These are phyloP conservation scores for Motacilla alba DNA, from an alignment of 2,113 vertebrate genomes.

Conservation along the genomic window DNA sequence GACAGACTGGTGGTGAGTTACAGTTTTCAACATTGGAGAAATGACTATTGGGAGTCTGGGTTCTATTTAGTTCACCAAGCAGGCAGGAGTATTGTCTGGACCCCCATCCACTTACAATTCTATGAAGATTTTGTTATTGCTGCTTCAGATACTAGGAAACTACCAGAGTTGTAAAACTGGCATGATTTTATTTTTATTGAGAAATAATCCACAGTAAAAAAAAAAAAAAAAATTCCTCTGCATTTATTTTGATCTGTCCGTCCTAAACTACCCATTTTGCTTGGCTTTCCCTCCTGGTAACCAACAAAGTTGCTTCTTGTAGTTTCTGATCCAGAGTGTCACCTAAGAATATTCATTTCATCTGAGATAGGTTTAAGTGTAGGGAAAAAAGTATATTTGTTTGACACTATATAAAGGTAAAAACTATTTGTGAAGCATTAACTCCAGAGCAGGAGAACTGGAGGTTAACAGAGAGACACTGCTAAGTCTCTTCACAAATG, in stretches of 20 bases:
- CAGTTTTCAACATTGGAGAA: not conserved
- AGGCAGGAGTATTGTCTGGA: not conserved
- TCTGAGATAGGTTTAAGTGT: not conserved
- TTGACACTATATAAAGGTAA: not conserved
- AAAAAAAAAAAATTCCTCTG: not conserved
- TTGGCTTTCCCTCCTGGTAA: not conserved
- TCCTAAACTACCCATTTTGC: not conserved
- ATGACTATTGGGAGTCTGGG: not conserved
- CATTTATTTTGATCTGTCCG: not conserved
- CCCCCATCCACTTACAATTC: not conserved
- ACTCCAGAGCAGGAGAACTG: not conserved
- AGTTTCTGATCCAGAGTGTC: not conserved
- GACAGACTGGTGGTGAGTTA: not conserved
- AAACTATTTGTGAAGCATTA: not conserved
- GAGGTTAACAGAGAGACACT: not conserved
- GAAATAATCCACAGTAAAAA: not conserved
- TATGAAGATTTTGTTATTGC: conserved; percentile 1
- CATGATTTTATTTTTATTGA: not conserved
- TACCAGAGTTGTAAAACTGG: not conserved
- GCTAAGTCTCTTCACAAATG: not conserved
- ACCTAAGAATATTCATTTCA: not conserved
- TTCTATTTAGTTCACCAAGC: not conserved
- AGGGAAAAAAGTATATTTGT: not conserved
- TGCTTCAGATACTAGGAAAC: not conserved
- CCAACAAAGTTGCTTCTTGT: not conserved